Evolutionary conservation across 2,113 vertebrate species (phyloP), one percentile per base, ranked within the genome.

Genomic region (Oriolus oriolus): DNA sequence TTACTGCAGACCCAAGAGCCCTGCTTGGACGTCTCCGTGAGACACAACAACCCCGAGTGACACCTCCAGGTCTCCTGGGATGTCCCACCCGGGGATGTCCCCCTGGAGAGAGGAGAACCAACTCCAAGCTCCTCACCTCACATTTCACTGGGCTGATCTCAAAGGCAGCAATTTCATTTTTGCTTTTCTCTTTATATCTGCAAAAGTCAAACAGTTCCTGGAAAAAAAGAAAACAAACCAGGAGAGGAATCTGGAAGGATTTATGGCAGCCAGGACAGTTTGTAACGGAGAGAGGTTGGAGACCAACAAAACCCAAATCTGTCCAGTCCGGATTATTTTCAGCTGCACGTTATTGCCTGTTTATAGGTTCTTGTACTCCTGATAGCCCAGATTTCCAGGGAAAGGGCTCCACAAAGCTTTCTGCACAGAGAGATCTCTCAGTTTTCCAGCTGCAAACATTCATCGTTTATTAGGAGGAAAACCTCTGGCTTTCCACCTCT

Each of bases 361-460:
- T 95, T 93, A 91, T 63, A 71, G 60, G 41, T 53, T 89, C 66
- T 63, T 69, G 52, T 74, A 24, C 49, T 92, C 76, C 73, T 91
- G 44, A 90, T 33, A 74, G 31, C 61, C 61, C 26, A n/a, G 53
- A n/a, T 90, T 93, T 94, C 73, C 94, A 89, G 35, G 44, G 79
- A 57, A 76, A 77, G 17, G 31, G 56, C 76, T 95, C 87, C 76
- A 84, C 79, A 61, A 87, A 84, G 33, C 23, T 56, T 81, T 82
- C 11, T 33, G 39, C 85, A 45, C 59, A 19, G 42, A 59, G 88
- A 75, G 39, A 15, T 63, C 80, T 83, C 64, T 71, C 9, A 14
- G 17, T 54, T 93, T 88, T 86, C 89, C 92, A 95, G 53, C 94
- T 97, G 89, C 54, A 70, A 91, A 70, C 7, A 24, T 20, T 96